Percentiles rank a stretch among this genome's conserved stretches.
Evolutionary conservation across 2,113 vertebrate species (phyloP).

Genomic region (Numenius arquata): DNA sequence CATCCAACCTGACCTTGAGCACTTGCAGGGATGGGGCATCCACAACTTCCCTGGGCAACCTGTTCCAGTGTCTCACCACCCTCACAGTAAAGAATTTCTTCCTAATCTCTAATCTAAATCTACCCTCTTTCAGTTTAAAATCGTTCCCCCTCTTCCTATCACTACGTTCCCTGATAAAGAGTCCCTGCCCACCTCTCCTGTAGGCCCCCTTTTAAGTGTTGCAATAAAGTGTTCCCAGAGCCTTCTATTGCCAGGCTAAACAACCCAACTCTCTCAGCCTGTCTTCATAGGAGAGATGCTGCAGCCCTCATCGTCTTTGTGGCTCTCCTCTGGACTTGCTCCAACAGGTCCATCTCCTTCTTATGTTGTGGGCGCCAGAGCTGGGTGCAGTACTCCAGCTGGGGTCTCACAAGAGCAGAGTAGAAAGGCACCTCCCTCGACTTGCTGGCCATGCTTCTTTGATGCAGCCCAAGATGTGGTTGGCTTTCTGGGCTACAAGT

Average conservation of each 20-base stretch:
- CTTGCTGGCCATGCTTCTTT: too few species aligned
- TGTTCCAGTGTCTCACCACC: neutral
- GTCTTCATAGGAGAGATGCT: neutral
- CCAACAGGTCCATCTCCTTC: too few species aligned
- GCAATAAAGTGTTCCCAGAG: neutral
- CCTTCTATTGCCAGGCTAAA: neutral
- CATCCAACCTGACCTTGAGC: neutral
- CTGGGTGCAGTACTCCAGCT: too few species aligned
- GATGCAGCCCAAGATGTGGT: too few species aligned
- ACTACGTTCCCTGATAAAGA: neutral
- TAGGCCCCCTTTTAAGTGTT: neutral
- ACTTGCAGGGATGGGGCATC: neutral
- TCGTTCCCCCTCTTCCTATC: neutral
- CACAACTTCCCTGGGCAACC: neutral
- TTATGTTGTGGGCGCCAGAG: too few species aligned
- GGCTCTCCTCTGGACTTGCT: neutral
- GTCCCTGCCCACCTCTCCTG: neutral
- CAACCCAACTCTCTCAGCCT: neutral
- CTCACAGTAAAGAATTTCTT: neutral
- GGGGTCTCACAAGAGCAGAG: too few species aligned
- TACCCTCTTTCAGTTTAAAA: neutral
- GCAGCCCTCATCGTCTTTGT: neutral
- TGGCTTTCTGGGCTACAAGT: too few species aligned
- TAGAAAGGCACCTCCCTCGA: too few species aligned
- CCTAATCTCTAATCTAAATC: neutral